Percentiles rank a stretch among this genome's conserved stretches.
These are phyloP conservation scores for Tipula lateralis DNA, from an alignment of 2,888 invertebrate species.

Conservation along the genomic window DNA sequence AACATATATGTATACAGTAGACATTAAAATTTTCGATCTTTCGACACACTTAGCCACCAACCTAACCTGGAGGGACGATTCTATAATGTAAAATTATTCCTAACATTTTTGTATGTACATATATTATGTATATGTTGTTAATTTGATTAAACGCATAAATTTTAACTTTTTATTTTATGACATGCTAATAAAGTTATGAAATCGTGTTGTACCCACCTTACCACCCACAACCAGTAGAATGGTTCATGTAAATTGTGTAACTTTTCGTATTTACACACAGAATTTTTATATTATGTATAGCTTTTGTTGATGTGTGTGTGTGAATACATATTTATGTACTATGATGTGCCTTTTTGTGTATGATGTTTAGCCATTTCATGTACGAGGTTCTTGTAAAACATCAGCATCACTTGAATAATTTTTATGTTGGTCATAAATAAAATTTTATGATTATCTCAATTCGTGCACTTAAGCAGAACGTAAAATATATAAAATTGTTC, in stretches of 20 bases:
- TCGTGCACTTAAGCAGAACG: not conserved
- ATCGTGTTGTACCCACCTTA: not conserved
- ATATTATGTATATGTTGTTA: no score
- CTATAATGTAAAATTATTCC: no score
- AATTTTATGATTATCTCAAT: not conserved
- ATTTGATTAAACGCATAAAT: not conserved
- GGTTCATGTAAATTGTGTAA: not conserved
- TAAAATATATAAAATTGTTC: no score
- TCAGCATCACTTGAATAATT: not conserved
- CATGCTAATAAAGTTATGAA: not conserved
- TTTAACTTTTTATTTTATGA: not conserved
- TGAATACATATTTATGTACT: not conserved
- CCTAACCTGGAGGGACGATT: no score
- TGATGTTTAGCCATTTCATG: not conserved
- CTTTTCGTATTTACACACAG: not conserved
- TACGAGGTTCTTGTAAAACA: not conserved
- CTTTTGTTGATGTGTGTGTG: not conserved
- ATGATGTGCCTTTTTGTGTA: not conserved
- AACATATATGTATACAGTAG: no score
- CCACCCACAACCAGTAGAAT: not conserved
- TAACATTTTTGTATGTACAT: no score
- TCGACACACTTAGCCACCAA: no score
- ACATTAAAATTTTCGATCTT: no score
- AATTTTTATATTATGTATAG: not conserved
- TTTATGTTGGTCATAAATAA: not conserved